Percentiles rank a stretch among this genome's conserved stretches.
Evolutionary conservation across 1,140 invertebrate species (phyloP).

Genomic region (Hyphantria cunea): DNA sequence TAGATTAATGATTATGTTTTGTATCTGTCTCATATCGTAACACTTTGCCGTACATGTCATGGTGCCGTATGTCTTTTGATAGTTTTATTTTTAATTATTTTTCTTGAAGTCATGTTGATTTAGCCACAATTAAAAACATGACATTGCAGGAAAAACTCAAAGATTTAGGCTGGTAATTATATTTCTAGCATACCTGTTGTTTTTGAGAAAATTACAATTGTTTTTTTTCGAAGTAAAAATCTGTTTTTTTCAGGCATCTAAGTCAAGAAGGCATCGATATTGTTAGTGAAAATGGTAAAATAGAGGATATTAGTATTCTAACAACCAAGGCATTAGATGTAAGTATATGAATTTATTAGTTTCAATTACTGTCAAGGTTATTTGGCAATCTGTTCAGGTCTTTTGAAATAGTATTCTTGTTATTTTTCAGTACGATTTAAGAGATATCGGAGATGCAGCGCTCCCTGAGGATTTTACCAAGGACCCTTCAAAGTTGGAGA

Average conservation of each 20-base stretch:
- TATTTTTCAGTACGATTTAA: slow-evolving; percentile 88
- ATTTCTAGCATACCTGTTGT: slow-evolving; percentile 1
- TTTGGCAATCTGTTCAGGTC: slow-evolving; percentile 8
- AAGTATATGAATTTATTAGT: slow-evolving; percentile 69
- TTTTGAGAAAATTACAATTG: slow-evolving; percentile 8
- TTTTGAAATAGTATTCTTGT: slow-evolving; percentile 29
- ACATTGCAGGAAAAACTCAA: slow-evolving; percentile 78
- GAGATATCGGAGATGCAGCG: slow-evolving; percentile 86
- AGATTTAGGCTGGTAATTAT: slow-evolving; percentile 84
- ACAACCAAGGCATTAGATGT: slow-evolving; percentile 88
- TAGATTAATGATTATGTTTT: too few species aligned
- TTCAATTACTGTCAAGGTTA: slow-evolving; percentile 16
- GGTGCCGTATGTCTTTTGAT: slow-evolving; percentile 46
- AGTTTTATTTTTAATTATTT: slow-evolving; percentile 49
- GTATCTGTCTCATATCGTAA: too few species aligned
- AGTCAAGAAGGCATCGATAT: slow-evolving; percentile 85
- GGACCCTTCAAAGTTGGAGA: slow-evolving; percentile 84
- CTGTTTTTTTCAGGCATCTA: slow-evolving; percentile 84
- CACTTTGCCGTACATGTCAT: slow-evolving; percentile 40
- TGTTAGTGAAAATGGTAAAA: slow-evolving; percentile 85
- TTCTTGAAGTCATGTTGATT: slow-evolving; percentile 54
- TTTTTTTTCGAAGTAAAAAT: slow-evolving; percentile 37
- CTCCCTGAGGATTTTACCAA: slow-evolving; percentile 83
- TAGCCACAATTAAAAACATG: slow-evolving; percentile 65
- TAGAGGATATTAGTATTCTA: slow-evolving; percentile 84